Conservation (phyloP, 2,797 vertebrate species). For the Potorous gilbertii region DNA sequence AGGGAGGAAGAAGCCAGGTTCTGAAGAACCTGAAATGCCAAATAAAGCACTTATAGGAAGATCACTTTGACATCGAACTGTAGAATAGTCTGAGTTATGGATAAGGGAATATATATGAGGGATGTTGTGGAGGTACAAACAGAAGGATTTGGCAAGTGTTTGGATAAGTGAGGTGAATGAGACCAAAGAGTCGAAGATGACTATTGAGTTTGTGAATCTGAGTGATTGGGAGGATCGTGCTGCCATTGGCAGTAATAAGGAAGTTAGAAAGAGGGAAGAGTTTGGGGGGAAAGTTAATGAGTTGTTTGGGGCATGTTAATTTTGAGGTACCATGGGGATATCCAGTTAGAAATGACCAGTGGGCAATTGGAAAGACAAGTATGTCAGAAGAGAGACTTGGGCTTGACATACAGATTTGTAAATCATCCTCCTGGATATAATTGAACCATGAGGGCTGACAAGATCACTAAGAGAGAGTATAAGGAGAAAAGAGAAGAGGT, state of each 20-base stretch:
- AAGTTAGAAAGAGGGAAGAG: not conserved
- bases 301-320: not conserved
- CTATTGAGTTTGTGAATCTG: not conserved
- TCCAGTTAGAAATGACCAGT: not conserved
- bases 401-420: not conserved
- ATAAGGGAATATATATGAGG: not conserved
- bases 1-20: not conserved
- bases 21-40: not conserved
- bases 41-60: not conserved
- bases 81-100: not conserved
- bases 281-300: not conserved
- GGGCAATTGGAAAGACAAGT: not conserved
- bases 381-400: not conserved
- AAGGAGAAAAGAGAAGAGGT: not conserved
- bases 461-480: not conserved
- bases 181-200: not conserved
- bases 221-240: not conserved
- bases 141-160: not conserved
- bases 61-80: not conserved
- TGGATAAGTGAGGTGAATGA: not conserved
- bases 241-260: not conserved
- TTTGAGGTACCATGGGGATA: not conserved
- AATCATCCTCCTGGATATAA: not conserved
- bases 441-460: not conserved
- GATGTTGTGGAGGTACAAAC: not conserved